Base-by-base conservation (phyloP, 2,113 vertebrate species). In the Lophius piscatorius region DNA sequence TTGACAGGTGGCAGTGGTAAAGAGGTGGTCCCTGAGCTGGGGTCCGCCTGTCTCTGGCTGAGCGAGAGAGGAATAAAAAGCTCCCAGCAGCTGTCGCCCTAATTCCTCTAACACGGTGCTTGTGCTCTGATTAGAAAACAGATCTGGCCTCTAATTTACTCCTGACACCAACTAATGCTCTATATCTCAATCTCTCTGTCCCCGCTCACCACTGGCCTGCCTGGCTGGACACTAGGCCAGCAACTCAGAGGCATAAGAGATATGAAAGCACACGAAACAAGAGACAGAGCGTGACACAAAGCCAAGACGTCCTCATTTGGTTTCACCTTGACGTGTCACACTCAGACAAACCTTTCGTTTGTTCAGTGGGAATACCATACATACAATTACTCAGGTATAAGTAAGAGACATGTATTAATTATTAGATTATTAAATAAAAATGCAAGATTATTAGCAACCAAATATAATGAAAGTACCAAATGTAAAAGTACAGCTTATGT, bases 91-190 rank as follows among this genome's bases (percentile, higher is more conserved):
- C 94, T 97, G 94, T 95, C 93, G 92, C 89, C 93, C 93, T 97
- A 95, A 95, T 96, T 96, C 93, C 92, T 93, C 90, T 94, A 94
- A 94, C 93, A 93, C 94, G 92, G 92, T 91, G 94, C 94, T 95
- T 94, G 94, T 95, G 94, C 94, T 94, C 94, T 94, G 94, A 95
- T 96, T 96, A 95, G 93, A 94, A 94, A 94, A 95, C 94, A 94
- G 94, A 95, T 94, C 94, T 94, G 92, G 92, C 92, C 92, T 93
- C 93, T 93, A 94, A 93, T 95, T 96, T 95, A 93, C 92, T 94
- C 91, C 91, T 94, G 94, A 94, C 95, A 94, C 92, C 91, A 89
- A 91, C 91, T 96, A 94, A 94, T 94, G 91, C 90, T 94, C 91
- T 92, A 85, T 93, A 91, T 94, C 95, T 95, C 94, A 91, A 94